Evolutionary conservation across 1,140 invertebrate species (phyloP), one percentile per base, ranked within the genome.

Genomic region (Yoshiicerus persimilis): DNA sequence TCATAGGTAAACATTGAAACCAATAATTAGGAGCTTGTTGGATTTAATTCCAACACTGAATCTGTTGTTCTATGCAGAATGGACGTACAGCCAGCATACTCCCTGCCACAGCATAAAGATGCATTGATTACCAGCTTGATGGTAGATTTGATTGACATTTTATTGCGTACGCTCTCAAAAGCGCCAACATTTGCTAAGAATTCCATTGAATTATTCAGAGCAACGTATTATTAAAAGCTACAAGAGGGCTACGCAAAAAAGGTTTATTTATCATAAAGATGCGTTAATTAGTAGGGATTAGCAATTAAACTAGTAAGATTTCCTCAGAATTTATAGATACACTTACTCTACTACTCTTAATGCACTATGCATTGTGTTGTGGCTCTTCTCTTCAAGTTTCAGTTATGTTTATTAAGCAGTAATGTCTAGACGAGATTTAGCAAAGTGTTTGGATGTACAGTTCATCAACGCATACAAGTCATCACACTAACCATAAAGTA

Each of bases 201-300:
- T 84, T 84, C 38, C 30, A 39, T 56, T 84, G 38, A 84, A 47
- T 41, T 84, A 84, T 47, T 84, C 75, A 25, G 75, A 47, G 83
- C 83, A 84, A 84, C 83, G 41, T 84, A 16, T 84, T 84, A 84
- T 84, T 84, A 84, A 30, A 84, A 84, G 38, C 75, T 34, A 80
- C 32, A 80, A 34, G 75, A n/a, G 30, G 30, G 16, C 75, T 38
- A 23, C 32, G 30, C 75, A 80, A 80, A 80, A 77, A 80, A 80
- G 30, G 20, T n/a, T 34, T 38, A 80, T 34, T 80, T 80, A 34
- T 80, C 30, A 80, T 80, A 38, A 25, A n/a, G 30, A 38, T 77
- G 75, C 75, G 32, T 80, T 80, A 80, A 80, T 80, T 80, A 80
- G 34, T 36, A 13, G 32, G 70, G 34, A 80, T 80, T 80, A 38